A percentile compares a stretch with the other conserved stretches of the same genome.
Conservation (phyloP, 2,113 vertebrate species). For the Archocentrus centrarchus region DNA sequence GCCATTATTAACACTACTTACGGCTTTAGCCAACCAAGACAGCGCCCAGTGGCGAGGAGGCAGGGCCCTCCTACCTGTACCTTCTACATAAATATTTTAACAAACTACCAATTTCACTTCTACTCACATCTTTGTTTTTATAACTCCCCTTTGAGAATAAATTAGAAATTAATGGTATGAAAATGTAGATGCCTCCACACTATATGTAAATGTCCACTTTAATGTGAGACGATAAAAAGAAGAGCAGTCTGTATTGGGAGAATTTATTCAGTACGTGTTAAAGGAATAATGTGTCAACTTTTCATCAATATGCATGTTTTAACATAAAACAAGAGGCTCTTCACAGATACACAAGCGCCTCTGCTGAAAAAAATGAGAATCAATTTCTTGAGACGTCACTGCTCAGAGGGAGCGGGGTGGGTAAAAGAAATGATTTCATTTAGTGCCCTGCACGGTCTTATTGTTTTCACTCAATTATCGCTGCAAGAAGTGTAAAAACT, state of each 20-base stretch:
- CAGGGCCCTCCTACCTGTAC: constrained; percentile 70
- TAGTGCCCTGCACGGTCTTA: constrained; percentile 49
- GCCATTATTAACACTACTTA: constrained; percentile 79
- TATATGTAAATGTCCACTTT: constrained; percentile 48
- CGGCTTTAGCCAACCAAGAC: constrained; percentile 78
- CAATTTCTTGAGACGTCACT: constrained; percentile 61
- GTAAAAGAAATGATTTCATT: constrained; percentile 61
- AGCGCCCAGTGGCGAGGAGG: constrained; percentile 37
- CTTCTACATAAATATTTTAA: constrained; percentile 36
- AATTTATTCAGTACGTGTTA: constrained; percentile 58
- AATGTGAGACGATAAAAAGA: constrained; percentile 50
- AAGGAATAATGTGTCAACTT: constrained; percentile 59
- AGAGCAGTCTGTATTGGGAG: constrained; percentile 14
- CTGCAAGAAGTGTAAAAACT: constrained; percentile 52
- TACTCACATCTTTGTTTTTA: constrained; percentile 37
- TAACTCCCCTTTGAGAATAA: constrained; percentile 17
- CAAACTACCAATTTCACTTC: constrained; percentile 14
- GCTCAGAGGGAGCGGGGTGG: background rate
- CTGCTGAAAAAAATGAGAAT: constrained; percentile 42
- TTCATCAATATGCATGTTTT: constrained; percentile 69
- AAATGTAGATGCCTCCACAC: constrained; percentile 22
- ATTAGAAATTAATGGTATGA: constrained; percentile 16
- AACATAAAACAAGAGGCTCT: constrained; percentile 62
- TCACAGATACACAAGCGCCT: constrained; percentile 34
- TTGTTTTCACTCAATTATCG: constrained; percentile 64